Percentiles rank a stretch among this genome's conserved stretches.
These are phyloP conservation scores for Nesospiza acunhae DNA, from an alignment of 2,113 vertebrate genomes.

Conservation along the genomic window DNA sequence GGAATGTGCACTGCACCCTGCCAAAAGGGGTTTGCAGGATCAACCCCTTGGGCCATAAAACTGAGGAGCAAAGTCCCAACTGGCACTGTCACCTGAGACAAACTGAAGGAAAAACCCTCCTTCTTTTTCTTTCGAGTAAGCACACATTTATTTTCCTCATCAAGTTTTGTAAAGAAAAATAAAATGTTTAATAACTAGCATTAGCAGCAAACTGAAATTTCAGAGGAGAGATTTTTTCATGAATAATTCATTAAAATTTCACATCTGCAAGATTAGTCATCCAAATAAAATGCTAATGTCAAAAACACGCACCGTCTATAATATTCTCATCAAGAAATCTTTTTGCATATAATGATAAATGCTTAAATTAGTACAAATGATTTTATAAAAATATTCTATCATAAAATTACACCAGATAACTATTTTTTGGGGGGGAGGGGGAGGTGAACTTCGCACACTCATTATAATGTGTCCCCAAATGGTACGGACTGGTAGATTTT, in stretches of 20 bases:
- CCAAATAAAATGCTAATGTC: conserved; percentile 87
- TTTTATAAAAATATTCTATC: conserved; percentile 80
- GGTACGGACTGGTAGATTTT: background rate
- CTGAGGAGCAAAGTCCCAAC: background rate
- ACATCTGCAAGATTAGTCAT: conserved; percentile 87
- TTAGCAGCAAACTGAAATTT: conserved; percentile 81
- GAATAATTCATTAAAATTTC: conserved; percentile 84
- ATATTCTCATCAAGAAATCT: conserved; percentile 85
- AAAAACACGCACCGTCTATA: conserved; percentile 82
- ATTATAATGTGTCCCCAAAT: background rate
- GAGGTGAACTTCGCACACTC: background rate
- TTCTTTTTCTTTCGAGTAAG: conserved; percentile 1
- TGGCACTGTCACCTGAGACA: background rate
- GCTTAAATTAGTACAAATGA: conserved; percentile 84
- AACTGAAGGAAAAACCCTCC: background rate
- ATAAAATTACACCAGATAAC: conserved; percentile 66
- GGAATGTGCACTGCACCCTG: fast-evolving
- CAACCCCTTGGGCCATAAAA: background rate
- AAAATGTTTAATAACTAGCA: conserved; percentile 81
- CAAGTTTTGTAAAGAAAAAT: conserved; percentile 74
- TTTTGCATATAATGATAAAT: conserved; percentile 85
- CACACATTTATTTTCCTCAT: conserved; percentile 65
- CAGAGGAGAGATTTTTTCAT: conserved; percentile 79
- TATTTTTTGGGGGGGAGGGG: background rate
- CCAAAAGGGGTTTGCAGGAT: background rate